phyloP scores from a whole-genome alignment of 1,140 invertebrate genomes.

The Anastrepha ludens region DNA sequence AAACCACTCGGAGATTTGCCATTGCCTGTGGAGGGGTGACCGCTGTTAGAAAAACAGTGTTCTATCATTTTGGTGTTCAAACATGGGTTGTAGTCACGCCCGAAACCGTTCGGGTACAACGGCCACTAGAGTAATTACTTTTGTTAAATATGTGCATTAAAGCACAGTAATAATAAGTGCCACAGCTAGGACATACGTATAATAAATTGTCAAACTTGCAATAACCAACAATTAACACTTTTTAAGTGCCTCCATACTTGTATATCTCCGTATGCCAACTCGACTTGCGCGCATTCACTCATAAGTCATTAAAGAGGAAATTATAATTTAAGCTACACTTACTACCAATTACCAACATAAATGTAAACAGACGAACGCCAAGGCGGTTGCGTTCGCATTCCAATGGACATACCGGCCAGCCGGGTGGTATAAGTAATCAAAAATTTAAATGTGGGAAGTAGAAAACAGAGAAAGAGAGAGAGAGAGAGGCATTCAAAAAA shows the following conservation, averaged over 20 bases:
- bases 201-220: conserved; percentile 32
- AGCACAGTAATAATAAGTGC: not conserved
- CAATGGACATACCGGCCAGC: not conserved
- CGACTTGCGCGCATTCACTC: not conserved
- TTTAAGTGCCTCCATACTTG: not conserved
- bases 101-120: too few relatives aligned
- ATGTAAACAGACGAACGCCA: not conserved
- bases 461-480: not conserved
- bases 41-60: too few relatives aligned
- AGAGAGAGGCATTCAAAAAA: conserved; percentile 3
- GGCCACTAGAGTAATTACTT: too few relatives aligned
- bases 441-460: not conserved
- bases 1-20: too few relatives aligned
- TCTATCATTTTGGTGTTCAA: too few relatives aligned
- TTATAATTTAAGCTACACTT: conserved; percentile 44
- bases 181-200: not conserved
- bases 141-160: too few relatives aligned
- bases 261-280: not conserved
- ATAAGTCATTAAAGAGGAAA: conserved; percentile 21
- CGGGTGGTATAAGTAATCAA: conserved; percentile 32
- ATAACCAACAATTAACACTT: conserved; percentile 42
- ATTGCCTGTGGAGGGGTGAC: too few relatives aligned
- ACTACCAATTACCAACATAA: conserved; percentile 4
- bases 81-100: too few relatives aligned
- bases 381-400: not conserved